Conservation (phyloP, 2,113 vertebrate genomes). For the Bufo gargarizans region DNA sequence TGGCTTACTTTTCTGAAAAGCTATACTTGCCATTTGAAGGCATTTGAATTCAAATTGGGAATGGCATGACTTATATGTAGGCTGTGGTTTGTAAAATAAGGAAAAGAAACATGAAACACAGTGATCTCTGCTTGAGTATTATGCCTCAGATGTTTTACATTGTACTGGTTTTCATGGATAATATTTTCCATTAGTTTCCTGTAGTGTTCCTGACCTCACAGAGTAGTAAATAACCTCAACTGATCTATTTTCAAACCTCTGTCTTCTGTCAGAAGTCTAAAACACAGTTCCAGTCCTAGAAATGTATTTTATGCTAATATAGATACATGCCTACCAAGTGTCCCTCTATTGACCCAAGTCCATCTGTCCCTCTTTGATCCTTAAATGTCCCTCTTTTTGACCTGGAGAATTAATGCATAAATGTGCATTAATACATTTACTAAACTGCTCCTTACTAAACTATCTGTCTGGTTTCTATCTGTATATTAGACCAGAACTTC, state of each 20-base stretch:
- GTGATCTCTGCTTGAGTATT: constrained; percentile 38
- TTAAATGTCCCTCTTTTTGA: no score
- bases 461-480: no score
- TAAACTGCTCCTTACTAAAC: no score
- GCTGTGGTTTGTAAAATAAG: constrained; percentile 46
- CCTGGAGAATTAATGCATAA: no score
- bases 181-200: constrained; percentile 50
- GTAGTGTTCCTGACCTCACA: constrained; percentile 34
- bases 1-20: constrained; percentile 15
- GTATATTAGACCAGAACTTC: no score
- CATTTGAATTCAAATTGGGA: constrained; percentile 24
- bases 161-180: constrained; percentile 34
- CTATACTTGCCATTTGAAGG: constrained; percentile 36
- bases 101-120: constrained; percentile 36
- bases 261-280: background rate
- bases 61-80: constrained; percentile 42
- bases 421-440: no score
- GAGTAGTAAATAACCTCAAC: constrained; percentile 43
- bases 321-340: no score
- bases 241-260: constrained; percentile 12
- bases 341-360: no score
- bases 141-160: constrained; percentile 45
- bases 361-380: no score
- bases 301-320: background rate
- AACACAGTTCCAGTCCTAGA: background rate